Evolutionary conservation across 2,797 vertebrate genomes (phyloP).

Genomic region (Rhabdomys pumilio): DNA sequence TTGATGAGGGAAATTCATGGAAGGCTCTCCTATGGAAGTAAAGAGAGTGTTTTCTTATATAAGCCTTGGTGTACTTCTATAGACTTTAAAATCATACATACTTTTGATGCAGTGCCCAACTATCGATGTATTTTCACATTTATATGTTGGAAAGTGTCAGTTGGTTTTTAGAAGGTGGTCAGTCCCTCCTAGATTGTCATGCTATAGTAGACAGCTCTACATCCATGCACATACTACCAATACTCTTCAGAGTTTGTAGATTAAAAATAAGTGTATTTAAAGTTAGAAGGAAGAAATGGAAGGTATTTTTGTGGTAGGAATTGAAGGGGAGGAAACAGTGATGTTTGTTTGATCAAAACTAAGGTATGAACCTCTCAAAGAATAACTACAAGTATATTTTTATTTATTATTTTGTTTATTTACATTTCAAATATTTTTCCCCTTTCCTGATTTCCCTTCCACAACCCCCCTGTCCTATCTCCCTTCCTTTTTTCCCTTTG

Average conservation of each 20-base stretch:
- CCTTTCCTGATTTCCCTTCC: too few species aligned
- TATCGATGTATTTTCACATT: background rate
- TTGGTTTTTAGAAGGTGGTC: background rate
- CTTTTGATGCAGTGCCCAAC: background rate
- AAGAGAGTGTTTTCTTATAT: background rate
- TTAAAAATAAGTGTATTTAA: background rate
- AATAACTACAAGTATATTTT: background rate
- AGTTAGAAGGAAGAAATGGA: background rate
- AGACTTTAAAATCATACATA: background rate
- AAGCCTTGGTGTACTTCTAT: background rate
- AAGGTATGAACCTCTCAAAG: background rate
- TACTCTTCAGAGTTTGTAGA: background rate
- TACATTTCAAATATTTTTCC: too few species aligned
- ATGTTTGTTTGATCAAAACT: background rate
- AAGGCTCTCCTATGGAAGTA: background rate
- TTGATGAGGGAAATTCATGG: background rate
- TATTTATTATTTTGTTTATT: too few species aligned
- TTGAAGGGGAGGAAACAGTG: background rate
- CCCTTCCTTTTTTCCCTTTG: too few species aligned
- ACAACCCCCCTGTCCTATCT: too few species aligned
- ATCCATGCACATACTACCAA: background rate
- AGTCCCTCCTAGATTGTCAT: background rate
- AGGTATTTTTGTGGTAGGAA: background rate
- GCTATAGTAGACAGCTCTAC: background rate
- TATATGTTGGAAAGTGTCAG: background rate